Evolutionary conservation across 2,888 invertebrate genomes (phyloP).

Genomic region (Pristionchus entomophagus): DNA sequence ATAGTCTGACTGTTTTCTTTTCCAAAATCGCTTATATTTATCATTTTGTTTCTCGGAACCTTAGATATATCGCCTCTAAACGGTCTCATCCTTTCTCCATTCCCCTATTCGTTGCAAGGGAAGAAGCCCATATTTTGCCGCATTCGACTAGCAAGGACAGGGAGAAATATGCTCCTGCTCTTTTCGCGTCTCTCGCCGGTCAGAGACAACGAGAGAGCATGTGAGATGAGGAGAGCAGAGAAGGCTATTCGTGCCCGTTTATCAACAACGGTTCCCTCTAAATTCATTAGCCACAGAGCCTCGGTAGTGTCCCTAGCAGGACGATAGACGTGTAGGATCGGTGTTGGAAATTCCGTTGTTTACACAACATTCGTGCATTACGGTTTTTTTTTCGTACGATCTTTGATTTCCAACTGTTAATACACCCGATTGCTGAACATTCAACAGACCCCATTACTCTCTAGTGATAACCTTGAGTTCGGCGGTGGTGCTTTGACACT

Average conservation of each 20-base stretch:
- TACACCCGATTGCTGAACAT: too few relatives aligned
- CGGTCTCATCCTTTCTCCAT: background rate
- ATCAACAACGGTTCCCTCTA: background rate
- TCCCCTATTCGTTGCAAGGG: background rate
- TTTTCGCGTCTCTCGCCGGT: background rate
- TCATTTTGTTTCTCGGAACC: too few relatives aligned
- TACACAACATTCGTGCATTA: too few relatives aligned
- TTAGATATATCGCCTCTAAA: too few relatives aligned
- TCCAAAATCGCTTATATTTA: too few relatives aligned
- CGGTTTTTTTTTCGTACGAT: too few relatives aligned
- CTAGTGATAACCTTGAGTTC: slow-evolving; percentile 37
- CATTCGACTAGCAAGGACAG: background rate
- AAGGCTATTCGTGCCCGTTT: background rate
- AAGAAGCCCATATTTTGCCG: background rate
- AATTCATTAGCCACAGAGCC: slow-evolving; percentile 30
- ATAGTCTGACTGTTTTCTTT: too few relatives aligned
- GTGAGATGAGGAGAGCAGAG: background rate
- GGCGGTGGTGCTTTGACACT: slow-evolving; percentile 2
- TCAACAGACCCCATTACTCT: too few relatives aligned
- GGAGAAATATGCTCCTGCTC: background rate
- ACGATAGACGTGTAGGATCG: too few relatives aligned
- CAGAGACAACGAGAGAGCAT: background rate
- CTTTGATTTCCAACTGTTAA: too few relatives aligned
- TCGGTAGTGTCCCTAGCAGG: too few relatives aligned
- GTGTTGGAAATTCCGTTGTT: too few relatives aligned